Conservation (phyloP, 53 echinoderm and acorn worm genomes). For the Holothuria scabra region DNA sequence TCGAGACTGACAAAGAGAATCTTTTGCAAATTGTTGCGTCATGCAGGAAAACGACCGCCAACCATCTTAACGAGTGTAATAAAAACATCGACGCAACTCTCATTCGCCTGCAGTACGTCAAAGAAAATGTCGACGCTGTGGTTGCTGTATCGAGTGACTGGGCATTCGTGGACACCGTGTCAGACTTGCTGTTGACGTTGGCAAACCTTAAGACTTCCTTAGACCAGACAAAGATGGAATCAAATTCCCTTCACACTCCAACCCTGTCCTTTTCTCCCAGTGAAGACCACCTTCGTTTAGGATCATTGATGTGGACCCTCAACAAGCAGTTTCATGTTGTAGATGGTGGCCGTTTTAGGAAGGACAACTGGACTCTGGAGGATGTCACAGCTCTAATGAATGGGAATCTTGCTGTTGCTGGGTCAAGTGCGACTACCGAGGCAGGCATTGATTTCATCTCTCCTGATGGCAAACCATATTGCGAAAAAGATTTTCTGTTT, state of each 20-base stretch:
- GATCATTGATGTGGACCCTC: slow-evolving; percentile 18
- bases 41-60: slow-evolving; percentile 2
- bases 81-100: slow-evolving; percentile 32
- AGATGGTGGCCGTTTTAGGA: slow-evolving; percentile 10
- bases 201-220: slow-evolving; percentile 5
- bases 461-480: slow-evolving; percentile 1
- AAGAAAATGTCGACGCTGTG: slow-evolving; percentile 29
- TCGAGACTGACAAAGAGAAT: slow-evolving; percentile 15
- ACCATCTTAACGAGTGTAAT: slow-evolving; percentile 9
- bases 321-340: slow-evolving; percentile 23
- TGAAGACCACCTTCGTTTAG: not conserved
- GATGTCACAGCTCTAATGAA: slow-evolving; percentile 1
- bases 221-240: slow-evolving; percentile 3
- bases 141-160: slow-evolving; percentile 23
- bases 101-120: slow-evolving; percentile 41
- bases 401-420: slow-evolving; percentile 14
- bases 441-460: slow-evolving; percentile 25
- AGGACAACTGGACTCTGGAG: slow-evolving; percentile 18
- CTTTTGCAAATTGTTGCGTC: slow-evolving; percentile 15
- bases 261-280: slow-evolving; percentile 6
- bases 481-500: slow-evolving; percentile 29
- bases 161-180: slow-evolving; percentile 26
- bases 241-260: slow-evolving; percentile 14
- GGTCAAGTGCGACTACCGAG: not conserved
- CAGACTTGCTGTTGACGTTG: slow-evolving; percentile 17